Base-by-base conservation (phyloP, 1,140 invertebrate genomes). In the Hestina assimilis region DNA sequence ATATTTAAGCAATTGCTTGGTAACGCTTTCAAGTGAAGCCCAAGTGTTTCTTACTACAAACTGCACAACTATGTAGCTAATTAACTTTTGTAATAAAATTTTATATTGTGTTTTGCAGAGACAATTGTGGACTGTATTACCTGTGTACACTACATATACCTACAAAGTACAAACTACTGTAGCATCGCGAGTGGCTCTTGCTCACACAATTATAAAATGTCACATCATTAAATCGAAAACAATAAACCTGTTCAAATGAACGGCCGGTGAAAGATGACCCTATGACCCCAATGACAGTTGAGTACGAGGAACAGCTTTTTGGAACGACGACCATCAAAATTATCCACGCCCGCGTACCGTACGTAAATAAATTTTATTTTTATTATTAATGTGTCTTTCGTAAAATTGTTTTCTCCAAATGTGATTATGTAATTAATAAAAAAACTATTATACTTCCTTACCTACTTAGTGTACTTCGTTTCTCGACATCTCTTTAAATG, bases 251-350 rank as follows among this genome's bases (percentile, higher is more conserved):
- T 42, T 24, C 8, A 46, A 35, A 41, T 47, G 55, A 51, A 51
- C 46, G 45, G 54, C 24, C 55, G 55, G 55, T 58, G 55, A 51
- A 58, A 58, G 57, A 53, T 53, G 57, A 59, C 57, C 57, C 42
- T 53, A 50, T 59, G 57, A 53, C 57, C 57, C 47, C 48, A 53
- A 59, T 59, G 57, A 59, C 43, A 35, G 31, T 38, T 33, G 31
- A 38, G 14, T 15, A 43, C 19, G 47, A 47, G 9, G 31, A 33
- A 45, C n/a, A 19, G n/a, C 15, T 41, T 42, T 59, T 59, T 40
- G 31, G 56, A 52, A 51, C 14, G 43, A 20, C 11, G 41, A n/a
- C 12, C 43, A 48, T 45, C 52, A 40, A 21, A 56, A 56, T 48
- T 47, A 41, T 55, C 11, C 9, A 26, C 42, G 21, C 21, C n/a